These are phyloP conservation scores for Patagioenas fasciata DNA, from an alignment of 2,113 vertebrate species.

Conservation along the genomic window DNA sequence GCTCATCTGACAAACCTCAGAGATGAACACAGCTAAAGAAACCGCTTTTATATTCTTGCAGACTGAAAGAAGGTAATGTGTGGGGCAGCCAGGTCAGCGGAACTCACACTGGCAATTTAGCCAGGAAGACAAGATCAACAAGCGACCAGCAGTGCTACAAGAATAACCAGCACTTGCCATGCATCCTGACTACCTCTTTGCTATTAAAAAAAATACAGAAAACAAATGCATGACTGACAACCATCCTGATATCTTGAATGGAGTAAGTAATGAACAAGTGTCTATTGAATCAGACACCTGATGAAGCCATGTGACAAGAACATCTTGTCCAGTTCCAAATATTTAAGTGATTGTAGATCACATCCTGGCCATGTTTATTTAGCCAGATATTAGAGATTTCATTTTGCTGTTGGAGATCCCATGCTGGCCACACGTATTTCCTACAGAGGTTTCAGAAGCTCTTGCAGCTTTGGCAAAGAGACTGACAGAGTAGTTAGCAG, in stretches of 20 bases:
- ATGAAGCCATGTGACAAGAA: neutral
- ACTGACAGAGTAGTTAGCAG: neutral
- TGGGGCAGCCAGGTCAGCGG: neutral
- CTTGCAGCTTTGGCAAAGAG: neutral
- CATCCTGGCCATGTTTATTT: neutral
- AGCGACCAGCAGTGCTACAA: accelerated
- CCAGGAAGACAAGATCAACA: neutral
- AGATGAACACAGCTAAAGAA: neutral
- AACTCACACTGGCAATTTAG: neutral
- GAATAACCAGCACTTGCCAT: neutral
- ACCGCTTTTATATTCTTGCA: neutral
- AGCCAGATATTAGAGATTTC: neutral
- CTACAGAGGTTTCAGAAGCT: neutral
- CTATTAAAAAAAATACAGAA: neutral
- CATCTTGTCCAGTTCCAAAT: neutral
- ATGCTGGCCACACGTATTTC: neutral
- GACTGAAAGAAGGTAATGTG: neutral
- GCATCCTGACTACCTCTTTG: neutral
- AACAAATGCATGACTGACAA: neutral
- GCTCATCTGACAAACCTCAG: neutral
- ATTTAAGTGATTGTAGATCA: neutral
- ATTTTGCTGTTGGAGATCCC: neutral
- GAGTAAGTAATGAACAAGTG: neutral
- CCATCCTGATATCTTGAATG: neutral
- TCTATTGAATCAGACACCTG: neutral